Conservation (phyloP, 2,797 vertebrate genomes). For the Picus viridis region DNA sequence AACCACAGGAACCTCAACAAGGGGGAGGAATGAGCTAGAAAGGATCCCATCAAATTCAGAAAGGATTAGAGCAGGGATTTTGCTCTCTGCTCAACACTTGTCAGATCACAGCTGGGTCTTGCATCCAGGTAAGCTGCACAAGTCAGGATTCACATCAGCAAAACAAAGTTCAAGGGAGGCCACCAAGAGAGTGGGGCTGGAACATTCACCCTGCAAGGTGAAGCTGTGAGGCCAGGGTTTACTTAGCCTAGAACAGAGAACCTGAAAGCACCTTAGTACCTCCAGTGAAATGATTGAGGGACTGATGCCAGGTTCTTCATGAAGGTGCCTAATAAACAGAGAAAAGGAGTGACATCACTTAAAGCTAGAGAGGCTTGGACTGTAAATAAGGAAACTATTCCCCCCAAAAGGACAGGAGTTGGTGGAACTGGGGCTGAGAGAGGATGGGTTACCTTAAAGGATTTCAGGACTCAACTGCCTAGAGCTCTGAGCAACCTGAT, state of each 20-base stretch:
- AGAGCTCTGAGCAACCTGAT: neutral
- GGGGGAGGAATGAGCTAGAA: neutral
- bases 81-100: neutral
- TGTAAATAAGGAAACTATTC: neutral
- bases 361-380: neutral
- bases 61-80: neutral
- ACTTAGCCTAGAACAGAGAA: neutral
- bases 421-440: neutral
- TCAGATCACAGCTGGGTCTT: neutral
- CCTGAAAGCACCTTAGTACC: neutral
- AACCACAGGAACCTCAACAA: neutral
- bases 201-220: fast-evolving
- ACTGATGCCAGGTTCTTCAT: neutral
- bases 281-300: neutral
- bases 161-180: neutral
- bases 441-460: neutral
- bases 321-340: fast-evolving
- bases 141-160: neutral
- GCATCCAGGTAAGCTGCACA: neutral
- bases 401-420: fast-evolving
- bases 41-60: neutral
- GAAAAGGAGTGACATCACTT: neutral
- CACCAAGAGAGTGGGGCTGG: too few relatives aligned
- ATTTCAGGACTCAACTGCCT: neutral
- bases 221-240: neutral